Evolutionary conservation across 2,797 vertebrate species (phyloP).

Genomic region (Brachymystax lenok): DNA sequence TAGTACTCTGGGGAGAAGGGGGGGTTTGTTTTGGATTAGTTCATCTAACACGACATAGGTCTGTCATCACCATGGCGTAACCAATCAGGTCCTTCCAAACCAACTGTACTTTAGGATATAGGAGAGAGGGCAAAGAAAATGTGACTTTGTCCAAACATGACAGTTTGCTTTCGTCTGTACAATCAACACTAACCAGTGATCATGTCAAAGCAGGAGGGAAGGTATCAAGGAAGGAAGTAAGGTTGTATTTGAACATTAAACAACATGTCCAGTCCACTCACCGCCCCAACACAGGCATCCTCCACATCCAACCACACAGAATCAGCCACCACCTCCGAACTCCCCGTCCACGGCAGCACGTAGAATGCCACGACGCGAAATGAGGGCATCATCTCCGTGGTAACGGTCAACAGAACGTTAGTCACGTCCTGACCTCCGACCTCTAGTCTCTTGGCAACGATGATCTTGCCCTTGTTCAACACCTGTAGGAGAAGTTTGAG

Average conservation of each 20-base stretch:
- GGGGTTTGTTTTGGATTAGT: background rate
- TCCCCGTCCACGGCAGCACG: slow-evolving; percentile 36
- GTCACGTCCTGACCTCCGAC: slow-evolving; percentile 45
- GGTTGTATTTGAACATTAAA: background rate
- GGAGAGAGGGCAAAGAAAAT: background rate
- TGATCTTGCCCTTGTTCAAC: slow-evolving; percentile 74
- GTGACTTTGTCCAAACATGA: background rate
- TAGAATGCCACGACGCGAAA: slow-evolving; percentile 80
- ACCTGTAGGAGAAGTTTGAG: slow-evolving; percentile 54
- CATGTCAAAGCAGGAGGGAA: background rate
- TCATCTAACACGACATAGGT: background rate
- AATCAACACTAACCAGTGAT: no score
- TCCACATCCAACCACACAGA: slow-evolving; percentile 77
- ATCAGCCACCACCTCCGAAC: slow-evolving; percentile 77
- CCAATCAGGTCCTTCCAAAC: background rate
- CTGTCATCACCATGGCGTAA: no score
- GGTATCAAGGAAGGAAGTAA: background rate
- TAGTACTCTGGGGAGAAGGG: slow-evolving; percentile 37
- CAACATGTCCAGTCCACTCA: slow-evolving; percentile 53
- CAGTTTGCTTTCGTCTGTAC: no score
- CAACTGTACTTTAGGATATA: background rate
- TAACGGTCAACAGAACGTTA: slow-evolving; percentile 56
- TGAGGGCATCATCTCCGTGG: slow-evolving; percentile 74
- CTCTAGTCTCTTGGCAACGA: slow-evolving; percentile 18
- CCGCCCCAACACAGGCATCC: slow-evolving; percentile 74